Evolutionary conservation across 2,888 invertebrate species (phyloP), one percentile per base, ranked within the genome.

Genomic region (Coenonympha arcania): DNA sequence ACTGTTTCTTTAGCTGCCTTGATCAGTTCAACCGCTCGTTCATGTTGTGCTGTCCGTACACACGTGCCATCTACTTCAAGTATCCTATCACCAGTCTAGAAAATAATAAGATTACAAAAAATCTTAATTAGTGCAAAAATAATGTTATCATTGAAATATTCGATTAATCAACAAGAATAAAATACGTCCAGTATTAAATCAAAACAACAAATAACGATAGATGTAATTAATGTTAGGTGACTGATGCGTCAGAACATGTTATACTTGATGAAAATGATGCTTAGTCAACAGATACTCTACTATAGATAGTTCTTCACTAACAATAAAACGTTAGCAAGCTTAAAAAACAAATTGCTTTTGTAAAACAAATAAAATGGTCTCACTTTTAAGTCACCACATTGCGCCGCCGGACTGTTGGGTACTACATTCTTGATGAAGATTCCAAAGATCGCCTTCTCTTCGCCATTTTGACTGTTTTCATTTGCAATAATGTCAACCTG

Each of bases 351-450:
- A 8, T 9, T 6, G n/a, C 4, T 2, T 9, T n/a, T 15, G 8
- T n/a, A n/a, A n/a, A 9, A 18, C 8, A 9, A 34, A 9, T 9
- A 8, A 37, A 46, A 13, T 4, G 19, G 0, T 61, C 69, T 79
- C 79, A 95, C 95, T 88, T 94, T 93, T 34, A 95, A 80, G 63
- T 93, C 91, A n/a, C 94, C 96, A 58, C 94, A 92, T 64, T 90
- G 89, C 41, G 96, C 97, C 0, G 99, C 99, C 0, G 99, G 98
- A 79, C 96, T 97, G 56, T 95, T 92, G 1, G 95, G 91, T 9
- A 98, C 91, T 0, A 99, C 98, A 68, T 96, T 96, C 79, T 99
- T 99, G 71, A 99, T 96, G 78, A 99, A 99, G 70, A 99, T 98
- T 4, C 99, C 99, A 50, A 96, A 92, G 60, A 98, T 90, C 6